Percentiles rank a stretch among this genome's conserved stretches.
These are phyloP conservation scores for Guaruba guarouba DNA, from an alignment of 2,113 vertebrate species.

Conservation along the genomic window DNA sequence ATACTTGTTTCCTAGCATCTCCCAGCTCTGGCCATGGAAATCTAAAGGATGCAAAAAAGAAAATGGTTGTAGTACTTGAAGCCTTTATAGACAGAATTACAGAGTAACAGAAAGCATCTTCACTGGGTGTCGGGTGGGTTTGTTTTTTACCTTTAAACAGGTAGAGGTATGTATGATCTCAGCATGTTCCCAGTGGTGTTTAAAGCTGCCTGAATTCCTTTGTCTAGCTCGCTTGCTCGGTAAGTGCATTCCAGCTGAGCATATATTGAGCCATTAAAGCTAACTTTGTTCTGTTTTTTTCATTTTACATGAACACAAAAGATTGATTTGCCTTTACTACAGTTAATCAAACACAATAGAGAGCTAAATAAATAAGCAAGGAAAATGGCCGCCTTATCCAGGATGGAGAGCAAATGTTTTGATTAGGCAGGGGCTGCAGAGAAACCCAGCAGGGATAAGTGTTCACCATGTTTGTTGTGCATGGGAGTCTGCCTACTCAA, in stretches of 20 bases:
- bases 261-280: constrained; percentile 52
- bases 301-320: constrained; percentile 32
- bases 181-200: constrained; percentile 57
- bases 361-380: constrained; percentile 33
- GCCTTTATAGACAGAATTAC: constrained; percentile 1
- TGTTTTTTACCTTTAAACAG: constrained; percentile 38
- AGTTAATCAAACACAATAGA: constrained; percentile 37
- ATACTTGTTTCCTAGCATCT: background rate
- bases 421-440: constrained; percentile 32
- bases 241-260: constrained; percentile 71
- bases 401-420: constrained; percentile 17
- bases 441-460: constrained; percentile 31
- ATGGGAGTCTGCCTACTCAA: background rate
- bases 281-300: constrained; percentile 53
- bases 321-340: constrained; percentile 48
- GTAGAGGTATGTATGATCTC: constrained; percentile 60
- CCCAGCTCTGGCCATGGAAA: background rate
- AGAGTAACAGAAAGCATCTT: constrained; percentile 35
- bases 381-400: constrained; percentile 52
- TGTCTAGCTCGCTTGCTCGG: constrained; percentile 49
- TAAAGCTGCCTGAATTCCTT: constrained; percentile 69
- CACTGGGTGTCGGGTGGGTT: background rate
- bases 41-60: background rate
- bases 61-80: background rate
- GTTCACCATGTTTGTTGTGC: background rate